Base-by-base conservation (phyloP, 2,113 vertebrate genomes). In the Cebus imitator region DNA sequence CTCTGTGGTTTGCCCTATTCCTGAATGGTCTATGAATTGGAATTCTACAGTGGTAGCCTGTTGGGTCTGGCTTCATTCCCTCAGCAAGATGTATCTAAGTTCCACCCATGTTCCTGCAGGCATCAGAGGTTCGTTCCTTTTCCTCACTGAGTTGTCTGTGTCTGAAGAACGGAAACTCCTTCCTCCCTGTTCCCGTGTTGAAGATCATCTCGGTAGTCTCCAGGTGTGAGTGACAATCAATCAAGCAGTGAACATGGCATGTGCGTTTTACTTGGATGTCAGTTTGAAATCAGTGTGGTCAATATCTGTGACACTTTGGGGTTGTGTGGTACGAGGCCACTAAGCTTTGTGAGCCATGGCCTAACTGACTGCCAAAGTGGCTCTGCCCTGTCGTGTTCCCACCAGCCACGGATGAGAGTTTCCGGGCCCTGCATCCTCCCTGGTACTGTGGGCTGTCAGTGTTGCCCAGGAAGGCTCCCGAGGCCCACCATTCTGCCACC, bases 361-460 rank as follows among this genome's bases (percentile, higher is more conserved):
- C 11, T 20, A 12, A 6, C 37, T 40, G 70, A 37, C 68, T 6
- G 12, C 20, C 37, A 73, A 73, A 40, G 70, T 25, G 72, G 72
- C 40, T 3, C 12, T 75, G 40, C 40, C 70, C 10, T 21, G 8
- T 23, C 0, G 4, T 0, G 4, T 37, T 20, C 9, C 70, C n/a
- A 70, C 3, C 68, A 72, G 70, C 8, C 35, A 72, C 5, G 18
- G 70, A 11, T 13, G 37, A 43, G 40, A 43, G 40, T 43, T 75
- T 40, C 72, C 25, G 13, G 12, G 72, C 7, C 8, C 73, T 13
- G 4, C 7, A 14, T 45, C 13, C 64, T 68, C 32, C 32, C 64
- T 35, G 6, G 30, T 16, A 35, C 5, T 35, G 0, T 32, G 30
- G 12, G 30, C 6, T 68, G 30, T 68, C 14, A 68, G 64, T 30